These are phyloP conservation scores for Oreocharis arfaki DNA, from an alignment of 2,113 vertebrate species.

Conservation along the genomic window DNA sequence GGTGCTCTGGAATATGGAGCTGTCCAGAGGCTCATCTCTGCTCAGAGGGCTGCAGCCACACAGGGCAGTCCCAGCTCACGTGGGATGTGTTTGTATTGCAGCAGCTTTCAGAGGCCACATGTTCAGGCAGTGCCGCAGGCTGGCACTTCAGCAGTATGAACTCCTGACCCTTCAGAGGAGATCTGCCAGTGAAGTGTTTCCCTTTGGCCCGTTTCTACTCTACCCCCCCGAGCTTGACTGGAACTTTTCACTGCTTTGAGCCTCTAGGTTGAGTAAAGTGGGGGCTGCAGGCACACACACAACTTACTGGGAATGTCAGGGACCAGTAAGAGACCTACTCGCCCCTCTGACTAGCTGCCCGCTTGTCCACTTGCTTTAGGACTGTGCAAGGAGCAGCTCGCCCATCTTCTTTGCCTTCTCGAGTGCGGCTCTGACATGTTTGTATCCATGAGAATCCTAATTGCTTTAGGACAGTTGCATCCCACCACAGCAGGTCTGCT, in stretches of 20 bases:
- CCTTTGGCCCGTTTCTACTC: neutral
- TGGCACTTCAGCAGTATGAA: neutral
- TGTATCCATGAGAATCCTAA: neutral
- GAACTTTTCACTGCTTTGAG: neutral
- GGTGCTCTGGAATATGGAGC: neutral
- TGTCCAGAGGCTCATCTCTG: neutral
- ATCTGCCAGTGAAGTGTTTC: neutral
- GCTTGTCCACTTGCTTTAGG: neutral
- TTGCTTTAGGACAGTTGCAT: neutral
- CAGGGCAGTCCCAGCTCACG: neutral
- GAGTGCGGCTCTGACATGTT: neutral
- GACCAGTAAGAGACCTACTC: neutral
- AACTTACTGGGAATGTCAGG: neutral
- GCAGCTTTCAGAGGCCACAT: neutral
- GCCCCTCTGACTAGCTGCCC: neutral
- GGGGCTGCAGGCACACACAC: neutral
- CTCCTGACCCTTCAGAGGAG: neutral
- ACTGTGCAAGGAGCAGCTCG: neutral
- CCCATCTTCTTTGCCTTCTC: neutral
- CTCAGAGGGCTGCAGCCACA: neutral
- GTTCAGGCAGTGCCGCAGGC: neutral
- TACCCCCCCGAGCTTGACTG: neutral
- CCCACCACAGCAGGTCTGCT: neutral
- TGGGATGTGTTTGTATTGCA: neutral
- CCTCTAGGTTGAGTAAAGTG: rapidly evolving